Base-by-base conservation (phyloP, 2,113 vertebrate genomes). In the Brienomyrus brachyistius region DNA sequence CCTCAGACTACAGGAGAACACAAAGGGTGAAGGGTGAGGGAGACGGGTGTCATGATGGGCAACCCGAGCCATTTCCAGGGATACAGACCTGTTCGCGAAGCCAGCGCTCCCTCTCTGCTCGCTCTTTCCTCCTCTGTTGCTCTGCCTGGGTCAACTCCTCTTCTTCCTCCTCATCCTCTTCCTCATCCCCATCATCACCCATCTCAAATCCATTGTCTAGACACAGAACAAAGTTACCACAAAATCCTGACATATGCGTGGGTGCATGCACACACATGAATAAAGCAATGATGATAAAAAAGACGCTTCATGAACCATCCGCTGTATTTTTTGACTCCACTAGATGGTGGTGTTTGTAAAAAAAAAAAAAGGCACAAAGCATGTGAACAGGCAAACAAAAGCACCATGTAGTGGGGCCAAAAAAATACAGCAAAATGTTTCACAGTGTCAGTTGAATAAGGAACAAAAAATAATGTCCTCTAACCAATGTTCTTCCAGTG, bases 401-500 rank as follows among this genome's bases (percentile, higher is more conserved):
- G 62, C n/a, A n/a, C 21, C 47, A 87, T 10, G 6, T 62, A 83
- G 62, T 66, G 62, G 3, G n/a, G n/a, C 3, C n/a, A 66, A 66
- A 66, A 66, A 31, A 70, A 70, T 13, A 70, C 17, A 70, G n/a
- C 23, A 9, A 66, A 54, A 10, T 66, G 23, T 4, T 66, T 66
- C 62, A 11, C 10, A 31, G n/a, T 70, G 10, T 13, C 3, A 31
- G 10, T 27, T 70, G 3, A 70, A 27, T 31, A 70, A 70, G 27
- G 27, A 70, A 27, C n/a, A 70, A 70, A 70, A 31, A 70, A 62
- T n/a, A 70, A 31, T 31, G 62, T 31, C 62, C 45, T 19, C 90
- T n/a, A 92, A 99, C 98, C 97, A 21, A 98, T 97, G 89, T 98
- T 97, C 90, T 97, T 99, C 98, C 98, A 99, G 59, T 97, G 96